Evolutionary conservation across 1,140 invertebrate genomes (phyloP), one percentile per base, ranked within the genome.

Genomic region (Megalonaias nervosa): DNA sequence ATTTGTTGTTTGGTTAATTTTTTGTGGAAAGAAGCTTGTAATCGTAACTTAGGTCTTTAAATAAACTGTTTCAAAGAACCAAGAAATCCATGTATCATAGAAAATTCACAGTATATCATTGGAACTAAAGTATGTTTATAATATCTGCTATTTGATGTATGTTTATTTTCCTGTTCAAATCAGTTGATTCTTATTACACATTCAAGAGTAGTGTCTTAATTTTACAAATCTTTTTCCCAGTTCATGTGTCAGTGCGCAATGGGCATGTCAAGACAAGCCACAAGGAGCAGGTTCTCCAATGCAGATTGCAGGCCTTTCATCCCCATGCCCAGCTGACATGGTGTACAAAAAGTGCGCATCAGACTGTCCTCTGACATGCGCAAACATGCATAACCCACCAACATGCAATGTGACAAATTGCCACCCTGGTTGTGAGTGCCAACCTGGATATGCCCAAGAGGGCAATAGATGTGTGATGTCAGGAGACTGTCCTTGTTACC

Each of bases 401-500:
- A 86, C 86, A 21, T 77, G 75, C 48, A 71, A 74, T 23, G 57
- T 72, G 0, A 62, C 78, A 9, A 69, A 89, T 93, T 0, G 89
- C 90, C 5, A 90, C 94, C 58, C 64, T 1, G 96, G 96, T 5
- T 97, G 96, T 85, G 91, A 94, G 75, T 91, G 87, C 86, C 94
- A 97, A 9, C 89, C 94, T 6, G 95, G 97, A 83, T 92, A 92
- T 76, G 87, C 89, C 1, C 21, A 76, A 0, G 89, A 93, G 11
- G 93, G 92, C 23, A 57, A 71, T 15, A 31, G 58, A 17, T 98
- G 96, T 86, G 93, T 97, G 1, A 88, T 92, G 74, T 92, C 94
- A 1, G 85, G 91, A 1, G 91, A 94, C 58, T 98, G 97, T 86
- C 96, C 96, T 0, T 98, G 97, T 88, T 95, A 96, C 89, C 96